These are phyloP conservation scores for Scaptodrosophila lebanonensis DNA, from an alignment of 1,140 invertebrate species.

Conservation along the genomic window DNA sequence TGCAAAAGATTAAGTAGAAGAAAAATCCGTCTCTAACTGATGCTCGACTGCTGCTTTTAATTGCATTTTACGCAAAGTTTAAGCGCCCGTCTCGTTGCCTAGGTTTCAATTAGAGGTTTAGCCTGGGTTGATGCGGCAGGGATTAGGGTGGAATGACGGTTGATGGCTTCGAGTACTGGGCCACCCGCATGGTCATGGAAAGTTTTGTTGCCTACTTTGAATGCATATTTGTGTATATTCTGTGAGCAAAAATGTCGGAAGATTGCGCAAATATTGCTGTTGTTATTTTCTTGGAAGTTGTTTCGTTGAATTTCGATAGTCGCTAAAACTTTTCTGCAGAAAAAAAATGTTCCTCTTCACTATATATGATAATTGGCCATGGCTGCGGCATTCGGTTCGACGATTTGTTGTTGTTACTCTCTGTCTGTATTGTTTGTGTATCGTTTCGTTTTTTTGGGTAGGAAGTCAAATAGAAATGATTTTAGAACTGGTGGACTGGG, in stretches of 20 bases:
- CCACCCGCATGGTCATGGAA: too few species aligned
- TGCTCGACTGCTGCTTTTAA: constrained; percentile 69
- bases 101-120: constrained; percentile 66
- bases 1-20: constrained; percentile 66
- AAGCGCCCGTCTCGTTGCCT: constrained; percentile 55
- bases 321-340: constrained; percentile 2
- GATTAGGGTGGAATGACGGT: constrained; percentile 2
- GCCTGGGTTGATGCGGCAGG: constrained; percentile 18
- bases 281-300: constrained; percentile 38
- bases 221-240: too few species aligned
- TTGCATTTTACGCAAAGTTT: constrained; percentile 70
- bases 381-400: constrained; percentile 51
- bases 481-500: too few species aligned
- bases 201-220: too few species aligned
- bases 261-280: constrained; percentile 19
- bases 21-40: constrained; percentile 57
- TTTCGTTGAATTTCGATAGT: constrained; percentile 64
- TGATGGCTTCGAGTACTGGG: background rate
- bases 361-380: constrained; percentile 66
- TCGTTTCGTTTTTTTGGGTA: constrained; percentile 11
- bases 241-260: constrained; percentile 29
- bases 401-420: constrained; percentile 22
- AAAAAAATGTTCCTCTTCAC: constrained; percentile 58
- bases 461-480: too few species aligned
- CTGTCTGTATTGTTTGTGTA: background rate